Evolutionary conservation across 2,888 invertebrate genomes (phyloP).

Genomic region (Leptura quadrifasciata): DNA sequence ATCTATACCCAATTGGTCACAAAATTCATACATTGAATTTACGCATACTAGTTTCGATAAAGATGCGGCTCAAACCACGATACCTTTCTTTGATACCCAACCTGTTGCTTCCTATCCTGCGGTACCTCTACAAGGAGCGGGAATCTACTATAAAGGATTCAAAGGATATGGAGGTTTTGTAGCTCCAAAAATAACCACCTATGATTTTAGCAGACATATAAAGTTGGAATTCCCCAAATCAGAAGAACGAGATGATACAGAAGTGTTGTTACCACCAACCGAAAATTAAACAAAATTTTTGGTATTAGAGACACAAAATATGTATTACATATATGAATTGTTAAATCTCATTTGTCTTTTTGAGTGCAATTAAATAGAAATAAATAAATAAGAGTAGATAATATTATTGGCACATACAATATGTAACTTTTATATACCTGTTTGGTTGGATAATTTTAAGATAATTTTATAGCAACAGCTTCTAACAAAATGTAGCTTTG

Average conservation of each 20-base stretch:
- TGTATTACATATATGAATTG: no score
- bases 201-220: slow-evolving; percentile 82
- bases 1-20: slow-evolving; percentile 58
- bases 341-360: no score
- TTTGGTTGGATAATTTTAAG: no score
- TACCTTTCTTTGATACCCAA: slow-evolving; percentile 88
- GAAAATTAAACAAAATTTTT: background rate
- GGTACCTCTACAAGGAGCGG: slow-evolving; percentile 83
- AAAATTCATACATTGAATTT: slow-evolving; percentile 72
- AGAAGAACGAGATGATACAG: slow-evolving; percentile 43
- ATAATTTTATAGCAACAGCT: no score
- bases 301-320: no score
- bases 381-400: no score
- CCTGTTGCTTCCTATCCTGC: slow-evolving; percentile 81
- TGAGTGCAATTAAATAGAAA: no score
- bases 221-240: slow-evolving; percentile 71
- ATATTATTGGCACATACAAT: no score
- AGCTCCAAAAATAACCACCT: slow-evolving; percentile 84
- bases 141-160: slow-evolving; percentile 84
- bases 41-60: slow-evolving; percentile 81
- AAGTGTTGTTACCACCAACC: slow-evolving; percentile 11
- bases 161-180: slow-evolving; percentile 85
- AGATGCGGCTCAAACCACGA: slow-evolving; percentile 87
- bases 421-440: no score
- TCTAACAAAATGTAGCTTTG: no score